Evolutionary conservation across 2,888 invertebrate genomes (phyloP).

Genomic region (Nemurella pictetii): DNA sequence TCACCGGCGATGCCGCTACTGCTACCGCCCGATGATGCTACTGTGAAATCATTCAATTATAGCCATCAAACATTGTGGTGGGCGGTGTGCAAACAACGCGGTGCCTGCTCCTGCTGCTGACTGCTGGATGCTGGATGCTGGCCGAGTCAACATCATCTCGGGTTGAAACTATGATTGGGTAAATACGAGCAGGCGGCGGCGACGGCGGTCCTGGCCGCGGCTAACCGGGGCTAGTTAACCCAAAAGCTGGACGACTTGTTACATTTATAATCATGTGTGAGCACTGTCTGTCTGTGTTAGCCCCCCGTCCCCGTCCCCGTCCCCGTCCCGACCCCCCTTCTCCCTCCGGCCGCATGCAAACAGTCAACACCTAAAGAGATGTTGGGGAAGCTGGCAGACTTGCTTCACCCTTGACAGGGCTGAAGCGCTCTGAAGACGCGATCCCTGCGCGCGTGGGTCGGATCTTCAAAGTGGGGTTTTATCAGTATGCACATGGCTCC

Average conservation of each 20-base stretch:
- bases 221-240: not conserved
- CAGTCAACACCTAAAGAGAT: not conserved
- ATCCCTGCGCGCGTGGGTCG: too few species aligned
- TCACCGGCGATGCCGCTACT: constrained; percentile 37
- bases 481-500: too few species aligned
- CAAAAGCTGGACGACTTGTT: not conserved
- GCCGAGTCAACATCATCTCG: constrained; percentile 1
- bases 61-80: constrained; percentile 33
- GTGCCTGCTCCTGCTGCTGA: not conserved
- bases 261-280: not conserved
- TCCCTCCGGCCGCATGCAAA: not conserved
- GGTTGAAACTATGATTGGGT: constrained; percentile 6
- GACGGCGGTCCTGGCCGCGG: not conserved
- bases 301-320: too few species aligned
- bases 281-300: not conserved
- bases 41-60: constrained; percentile 45
- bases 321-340: not conserved
- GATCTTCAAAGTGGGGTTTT: too few species aligned
- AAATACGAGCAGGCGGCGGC: not conserved
- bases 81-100: constrained; percentile 36
- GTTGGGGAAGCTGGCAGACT: too few species aligned
- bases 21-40: too few species aligned
- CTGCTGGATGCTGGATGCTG: not conserved
- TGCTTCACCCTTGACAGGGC: too few species aligned
- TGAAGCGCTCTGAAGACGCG: too few species aligned